phyloP scores from a whole-genome alignment of 2,113 vertebrate species.

The Nothocercus nigrocapillus region DNA sequence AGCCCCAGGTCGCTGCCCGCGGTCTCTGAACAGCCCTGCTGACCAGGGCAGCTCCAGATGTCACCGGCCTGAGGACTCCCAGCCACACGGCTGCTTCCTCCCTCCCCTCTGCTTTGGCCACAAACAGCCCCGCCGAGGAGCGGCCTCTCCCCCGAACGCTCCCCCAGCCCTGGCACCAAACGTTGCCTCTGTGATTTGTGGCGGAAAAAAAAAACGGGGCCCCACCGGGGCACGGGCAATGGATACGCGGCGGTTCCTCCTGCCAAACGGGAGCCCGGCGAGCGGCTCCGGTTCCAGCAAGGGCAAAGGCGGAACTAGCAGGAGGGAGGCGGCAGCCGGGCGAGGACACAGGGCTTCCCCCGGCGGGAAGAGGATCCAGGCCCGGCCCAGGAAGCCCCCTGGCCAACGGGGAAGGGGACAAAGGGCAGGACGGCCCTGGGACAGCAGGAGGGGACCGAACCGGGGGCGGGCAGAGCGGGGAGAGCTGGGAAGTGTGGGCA shows the following conservation, averaged over 20 bases:
- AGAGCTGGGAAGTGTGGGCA: accelerated
- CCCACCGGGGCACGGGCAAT: accelerated
- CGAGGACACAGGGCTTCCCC: not conserved
- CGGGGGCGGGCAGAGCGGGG: not conserved
- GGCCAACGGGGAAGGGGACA: not conserved
- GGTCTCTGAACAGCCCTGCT: not conserved
- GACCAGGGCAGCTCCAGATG: not conserved
- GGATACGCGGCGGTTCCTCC: accelerated
- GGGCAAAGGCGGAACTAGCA: not conserved
- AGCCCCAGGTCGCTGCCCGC: not conserved
- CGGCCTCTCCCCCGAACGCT: accelerated
- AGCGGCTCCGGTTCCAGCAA: no score
- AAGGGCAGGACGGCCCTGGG: not conserved
- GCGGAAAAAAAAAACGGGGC: not conserved
- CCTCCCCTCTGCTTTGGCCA: accelerated
- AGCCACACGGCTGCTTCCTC: no score
- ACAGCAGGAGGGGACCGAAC: not conserved
- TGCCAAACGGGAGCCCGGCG: accelerated
- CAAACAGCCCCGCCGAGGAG: accelerated
- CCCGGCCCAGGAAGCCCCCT: not conserved
- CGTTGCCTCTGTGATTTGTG: not conserved
- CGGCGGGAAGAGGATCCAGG: not conserved
- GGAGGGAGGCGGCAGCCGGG: not conserved
- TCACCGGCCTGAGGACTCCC: no score
- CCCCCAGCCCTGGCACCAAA: not conserved